These are phyloP conservation scores for Dendronephthya gigantea DNA, from an alignment of 64 coral and sea anemone species.

Conservation along the genomic window DNA sequence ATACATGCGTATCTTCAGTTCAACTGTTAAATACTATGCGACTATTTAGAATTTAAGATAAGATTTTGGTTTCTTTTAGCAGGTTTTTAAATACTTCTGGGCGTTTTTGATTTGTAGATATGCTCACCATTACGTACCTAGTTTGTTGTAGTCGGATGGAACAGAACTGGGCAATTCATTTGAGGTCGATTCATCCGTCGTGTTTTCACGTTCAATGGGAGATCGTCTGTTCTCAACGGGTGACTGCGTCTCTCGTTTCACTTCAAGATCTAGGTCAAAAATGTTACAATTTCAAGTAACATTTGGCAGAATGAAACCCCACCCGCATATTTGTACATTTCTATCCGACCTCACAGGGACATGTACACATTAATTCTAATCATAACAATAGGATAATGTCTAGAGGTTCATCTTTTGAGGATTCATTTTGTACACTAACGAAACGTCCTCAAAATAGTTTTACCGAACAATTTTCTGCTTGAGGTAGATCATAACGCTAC, in stretches of 20 bases:
- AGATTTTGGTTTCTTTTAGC: neutral
- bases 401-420: too few species aligned
- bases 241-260: slow-evolving; percentile 2
- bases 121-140: neutral
- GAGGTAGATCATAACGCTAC: neutral
- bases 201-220: neutral
- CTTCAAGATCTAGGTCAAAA: slow-evolving; percentile 13
- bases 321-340: neutral
- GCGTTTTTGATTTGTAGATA: neutral
- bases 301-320: neutral
- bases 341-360: neutral
- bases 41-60: neutral
- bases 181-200: neutral
- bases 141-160: neutral
- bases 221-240: neutral
- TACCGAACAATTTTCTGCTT: neutral
- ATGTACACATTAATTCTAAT: too few species aligned
- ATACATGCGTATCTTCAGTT: neutral
- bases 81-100: neutral
- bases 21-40: neutral
- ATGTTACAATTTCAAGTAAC: neutral
- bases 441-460: too few species aligned
- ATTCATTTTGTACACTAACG: too few species aligned
- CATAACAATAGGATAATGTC: too few species aligned
- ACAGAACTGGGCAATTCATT: neutral